phyloP scores from a whole-genome alignment of 2,113 vertebrate genomes.

The Hiodon alosoides region DNA sequence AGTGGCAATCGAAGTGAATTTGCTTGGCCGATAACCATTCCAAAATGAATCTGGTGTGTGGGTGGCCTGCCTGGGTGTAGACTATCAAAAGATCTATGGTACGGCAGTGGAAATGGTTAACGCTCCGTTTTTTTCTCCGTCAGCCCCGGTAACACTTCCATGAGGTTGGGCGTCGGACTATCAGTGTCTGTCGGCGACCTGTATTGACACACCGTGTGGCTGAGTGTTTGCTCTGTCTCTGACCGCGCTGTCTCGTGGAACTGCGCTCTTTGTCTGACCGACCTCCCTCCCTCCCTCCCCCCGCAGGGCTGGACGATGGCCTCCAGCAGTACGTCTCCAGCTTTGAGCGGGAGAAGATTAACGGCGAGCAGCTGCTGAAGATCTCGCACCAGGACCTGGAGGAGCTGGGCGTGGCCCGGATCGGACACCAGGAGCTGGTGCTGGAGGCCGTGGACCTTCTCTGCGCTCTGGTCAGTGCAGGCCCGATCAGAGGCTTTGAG shows the following conservation, averaged over 20 bases:
- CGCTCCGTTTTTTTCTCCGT: too few relatives aligned
- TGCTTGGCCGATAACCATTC: too few relatives aligned
- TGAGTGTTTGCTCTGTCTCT: not conserved
- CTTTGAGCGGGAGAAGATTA: constrained; percentile 93
- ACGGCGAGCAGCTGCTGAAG: constrained; percentile 87
- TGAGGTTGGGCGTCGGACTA: too few relatives aligned
- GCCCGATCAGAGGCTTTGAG: not conserved
- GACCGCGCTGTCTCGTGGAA: not conserved
- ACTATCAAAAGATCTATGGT: too few relatives aligned
- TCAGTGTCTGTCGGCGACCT: too few relatives aligned
- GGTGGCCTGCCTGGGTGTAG: too few relatives aligned
- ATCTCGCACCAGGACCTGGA: constrained; percentile 96
- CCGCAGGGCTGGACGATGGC: constrained; percentile 84
- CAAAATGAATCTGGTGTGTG: too few relatives aligned
- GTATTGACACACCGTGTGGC: too few relatives aligned
- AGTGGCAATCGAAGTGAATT: too few relatives aligned
- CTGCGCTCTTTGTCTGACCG: constrained; percentile 2
- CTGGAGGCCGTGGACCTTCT: constrained; percentile 94
- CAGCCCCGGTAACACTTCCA: too few relatives aligned
- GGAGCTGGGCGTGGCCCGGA: constrained; percentile 85
- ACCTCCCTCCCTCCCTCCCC: constrained; percentile 19
- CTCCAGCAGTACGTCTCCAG: constrained; percentile 87
- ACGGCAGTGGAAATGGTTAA: too few relatives aligned
- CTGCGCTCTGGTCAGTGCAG: constrained; percentile 86
- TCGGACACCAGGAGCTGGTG: constrained; percentile 94